Evolutionary conservation across 2,888 invertebrate species (phyloP).

Genomic region (Camponotus fellah): DNA sequence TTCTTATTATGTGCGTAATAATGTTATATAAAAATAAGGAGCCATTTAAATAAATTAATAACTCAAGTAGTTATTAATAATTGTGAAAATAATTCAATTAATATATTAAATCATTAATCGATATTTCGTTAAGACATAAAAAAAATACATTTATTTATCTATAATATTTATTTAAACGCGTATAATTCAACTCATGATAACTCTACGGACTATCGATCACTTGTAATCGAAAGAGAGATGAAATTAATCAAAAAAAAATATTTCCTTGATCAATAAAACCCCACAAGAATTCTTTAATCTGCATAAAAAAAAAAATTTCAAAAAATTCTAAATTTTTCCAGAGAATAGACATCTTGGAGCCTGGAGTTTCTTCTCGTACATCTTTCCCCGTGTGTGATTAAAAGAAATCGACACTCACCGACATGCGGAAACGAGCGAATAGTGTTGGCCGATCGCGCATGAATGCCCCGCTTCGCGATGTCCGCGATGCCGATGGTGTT

Average conservation of each 20-base stretch:
- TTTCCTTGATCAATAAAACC: not conserved
- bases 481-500: constrained; percentile 89
- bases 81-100: not conserved
- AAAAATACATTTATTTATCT: not conserved
- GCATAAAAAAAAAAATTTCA: not conserved
- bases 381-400: not conserved
- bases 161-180: not conserved
- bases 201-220: not conserved
- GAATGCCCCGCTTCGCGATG: constrained; percentile 90
- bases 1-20: not conserved
- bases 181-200: not conserved
- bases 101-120: not conserved
- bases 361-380: not conserved
- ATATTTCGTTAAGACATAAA: not conserved
- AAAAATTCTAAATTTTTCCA: not conserved
- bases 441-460: constrained; percentile 93
- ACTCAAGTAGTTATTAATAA: not conserved
- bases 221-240: not conserved
- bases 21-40: not conserved
- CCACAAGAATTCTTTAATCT: not conserved
- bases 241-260: not conserved
- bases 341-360: not conserved
- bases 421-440: constrained; percentile 94
- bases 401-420: constrained; percentile 87
- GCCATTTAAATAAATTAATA: not conserved